Percentiles rank a stretch among this genome's conserved stretches.
phyloP scores from a whole-genome alignment of 2,113 vertebrate species.

The Salminus brasiliensis region DNA sequence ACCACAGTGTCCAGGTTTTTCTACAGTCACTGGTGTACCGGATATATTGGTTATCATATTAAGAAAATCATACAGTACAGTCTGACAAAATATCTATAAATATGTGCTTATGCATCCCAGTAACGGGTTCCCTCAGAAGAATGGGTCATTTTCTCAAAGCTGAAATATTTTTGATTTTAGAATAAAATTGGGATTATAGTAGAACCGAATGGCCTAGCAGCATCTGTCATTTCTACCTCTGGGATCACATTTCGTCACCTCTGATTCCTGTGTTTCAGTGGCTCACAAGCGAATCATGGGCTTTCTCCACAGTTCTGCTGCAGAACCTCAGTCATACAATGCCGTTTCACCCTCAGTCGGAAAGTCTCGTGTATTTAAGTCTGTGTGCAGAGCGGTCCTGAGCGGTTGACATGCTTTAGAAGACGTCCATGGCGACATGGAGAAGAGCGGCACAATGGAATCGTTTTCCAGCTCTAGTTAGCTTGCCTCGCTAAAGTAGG shows the following conservation, averaged over 20 bases:
- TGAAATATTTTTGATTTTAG: background rate
- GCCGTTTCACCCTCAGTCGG: background rate
- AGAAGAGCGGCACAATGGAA: conserved; percentile 40
- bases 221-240: conserved; percentile 44
- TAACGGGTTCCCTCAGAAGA: background rate
- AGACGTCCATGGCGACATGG: conserved; percentile 21
- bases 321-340: conserved; percentile 34
- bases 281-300: conserved; percentile 22
- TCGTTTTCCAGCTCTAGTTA: conserved; percentile 30
- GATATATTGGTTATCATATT: no score
- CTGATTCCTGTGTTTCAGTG: conserved; percentile 34
- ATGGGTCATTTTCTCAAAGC: background rate
- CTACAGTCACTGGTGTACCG: no score
- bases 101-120: background rate
- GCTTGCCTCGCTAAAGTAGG: conserved; percentile 1
- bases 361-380: conserved; percentile 21
- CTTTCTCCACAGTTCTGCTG: conserved; percentile 10
- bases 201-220: background rate
- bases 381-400: conserved; percentile 13
- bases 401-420: conserved; percentile 26
- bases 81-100: no score
- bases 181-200: background rate
- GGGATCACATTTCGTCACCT: conserved; percentile 45
- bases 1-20: no score
- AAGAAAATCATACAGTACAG: no score